phyloP scores from a whole-genome alignment of 2,888 invertebrate genomes.

The Mesorhabditis sp. region DNA sequence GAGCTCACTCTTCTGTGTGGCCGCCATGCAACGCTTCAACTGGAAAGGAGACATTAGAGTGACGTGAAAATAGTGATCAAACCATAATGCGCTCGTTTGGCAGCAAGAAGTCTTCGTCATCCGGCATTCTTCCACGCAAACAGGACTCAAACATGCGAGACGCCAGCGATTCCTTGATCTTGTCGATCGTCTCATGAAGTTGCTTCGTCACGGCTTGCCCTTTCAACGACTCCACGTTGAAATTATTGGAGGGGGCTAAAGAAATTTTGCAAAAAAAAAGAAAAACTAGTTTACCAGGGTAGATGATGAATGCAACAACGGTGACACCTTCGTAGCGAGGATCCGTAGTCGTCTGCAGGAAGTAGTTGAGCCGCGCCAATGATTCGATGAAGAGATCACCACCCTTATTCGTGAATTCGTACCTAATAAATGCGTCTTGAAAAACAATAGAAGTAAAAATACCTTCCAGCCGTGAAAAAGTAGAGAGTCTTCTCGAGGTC shows the following conservation, averaged over 20 bases:
- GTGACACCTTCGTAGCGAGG: constrained; percentile 74
- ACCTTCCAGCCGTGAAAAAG: constrained; percentile 89
- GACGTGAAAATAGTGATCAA: neutral
- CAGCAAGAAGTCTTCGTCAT: constrained; percentile 73
- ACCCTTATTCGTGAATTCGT: constrained; percentile 97
- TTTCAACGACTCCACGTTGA: constrained; percentile 92
- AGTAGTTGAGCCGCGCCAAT: constrained; percentile 87
- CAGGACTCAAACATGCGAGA: constrained; percentile 30
- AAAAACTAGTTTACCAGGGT: constrained; percentile 68
- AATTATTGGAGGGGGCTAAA: constrained; percentile 85
- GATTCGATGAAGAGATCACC: constrained; percentile 97
- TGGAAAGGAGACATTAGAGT: constrained; percentile 60
- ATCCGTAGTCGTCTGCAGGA: constrained; percentile 64
- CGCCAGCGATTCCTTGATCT: constrained; percentile 69
- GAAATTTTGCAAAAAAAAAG: neutral
- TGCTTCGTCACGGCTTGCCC: constrained; percentile 98
- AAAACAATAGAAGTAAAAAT: neutral
- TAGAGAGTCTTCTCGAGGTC: constrained; percentile 96
- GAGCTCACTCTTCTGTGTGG: constrained; percentile 67
- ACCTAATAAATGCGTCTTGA: constrained; percentile 64
- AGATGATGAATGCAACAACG: constrained; percentile 94
- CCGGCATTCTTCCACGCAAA: constrained; percentile 75
- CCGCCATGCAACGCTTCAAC: constrained; percentile 90
- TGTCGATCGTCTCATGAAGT: constrained; percentile 80
- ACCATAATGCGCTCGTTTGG: constrained; percentile 78